phyloP scores from a whole-genome alignment of 2,888 invertebrate genomes.

The Drosophila mercatorum region DNA sequence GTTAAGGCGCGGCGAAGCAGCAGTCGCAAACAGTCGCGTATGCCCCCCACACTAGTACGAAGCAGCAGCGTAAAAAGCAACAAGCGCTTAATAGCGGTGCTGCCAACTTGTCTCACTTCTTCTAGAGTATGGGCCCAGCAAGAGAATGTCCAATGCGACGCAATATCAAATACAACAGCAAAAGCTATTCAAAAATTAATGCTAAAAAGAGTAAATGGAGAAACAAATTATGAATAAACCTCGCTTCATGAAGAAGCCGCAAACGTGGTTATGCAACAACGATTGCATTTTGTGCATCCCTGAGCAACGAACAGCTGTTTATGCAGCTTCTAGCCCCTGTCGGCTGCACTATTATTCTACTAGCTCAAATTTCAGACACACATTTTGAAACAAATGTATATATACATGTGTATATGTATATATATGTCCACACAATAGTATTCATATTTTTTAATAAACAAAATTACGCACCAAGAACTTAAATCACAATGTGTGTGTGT shows the following conservation, averaged over 20 bases:
- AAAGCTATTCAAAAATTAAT: not conserved
- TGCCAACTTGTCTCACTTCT: constrained; percentile 43
- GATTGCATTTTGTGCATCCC: constrained; percentile 51
- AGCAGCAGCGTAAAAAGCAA: constrained; percentile 56
- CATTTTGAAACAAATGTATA: constrained; percentile 4
- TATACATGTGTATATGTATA: not conserved
- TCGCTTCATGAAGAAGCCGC: not conserved
- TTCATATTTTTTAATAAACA: constrained; percentile 18
- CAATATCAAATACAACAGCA: constrained; percentile 34
- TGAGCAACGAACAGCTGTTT: constrained; percentile 55
- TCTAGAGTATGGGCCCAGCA: constrained; percentile 10
- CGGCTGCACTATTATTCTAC: constrained; percentile 28
- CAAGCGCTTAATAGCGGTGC: constrained; percentile 49
- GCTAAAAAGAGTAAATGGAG: not conserved
- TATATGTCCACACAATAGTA: no score
- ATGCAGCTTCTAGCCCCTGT: constrained; percentile 37
- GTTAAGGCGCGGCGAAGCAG: constrained; percentile 60
- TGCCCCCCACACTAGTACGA: constrained; percentile 59
- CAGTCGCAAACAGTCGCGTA: constrained; percentile 26
- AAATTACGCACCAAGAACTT: constrained; percentile 56
- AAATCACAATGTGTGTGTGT: constrained; percentile 46
- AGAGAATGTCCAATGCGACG: constrained; percentile 45
- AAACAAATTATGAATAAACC: not conserved
- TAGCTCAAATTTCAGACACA: constrained; percentile 53
- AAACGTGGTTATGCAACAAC: constrained; percentile 53